These are phyloP conservation scores for Malurus splendens DNA, from an alignment of 2,797 vertebrate species.

Conservation along the genomic window DNA sequence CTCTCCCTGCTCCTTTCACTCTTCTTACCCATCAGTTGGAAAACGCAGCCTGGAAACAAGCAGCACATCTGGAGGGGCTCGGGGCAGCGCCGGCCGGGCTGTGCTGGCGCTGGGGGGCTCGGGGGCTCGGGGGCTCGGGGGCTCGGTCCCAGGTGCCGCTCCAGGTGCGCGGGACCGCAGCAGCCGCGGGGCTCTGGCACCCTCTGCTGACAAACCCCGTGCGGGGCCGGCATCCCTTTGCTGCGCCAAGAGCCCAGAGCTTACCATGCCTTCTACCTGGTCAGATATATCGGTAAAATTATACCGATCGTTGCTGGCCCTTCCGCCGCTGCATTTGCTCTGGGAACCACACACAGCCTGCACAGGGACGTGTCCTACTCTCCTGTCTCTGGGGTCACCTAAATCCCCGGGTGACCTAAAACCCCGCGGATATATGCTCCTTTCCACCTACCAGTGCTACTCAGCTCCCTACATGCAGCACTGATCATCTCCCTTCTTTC, in stretches of 20 bases:
- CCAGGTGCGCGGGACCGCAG: neutral
- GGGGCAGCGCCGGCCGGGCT: neutral
- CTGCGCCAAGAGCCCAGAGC: neutral
- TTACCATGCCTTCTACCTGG: neutral
- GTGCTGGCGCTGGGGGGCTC: neutral
- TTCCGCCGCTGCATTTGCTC: neutral
- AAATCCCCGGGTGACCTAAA: neutral
- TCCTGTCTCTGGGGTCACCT: neutral
- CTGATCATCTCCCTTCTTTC: neutral
- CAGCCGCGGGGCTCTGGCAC: slow-evolving; percentile 46
- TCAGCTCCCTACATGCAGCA: neutral
- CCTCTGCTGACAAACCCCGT: slow-evolving; percentile 45
- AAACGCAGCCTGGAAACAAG: neutral
- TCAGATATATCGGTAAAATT: neutral
- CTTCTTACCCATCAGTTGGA: neutral
- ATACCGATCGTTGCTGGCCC: neutral
- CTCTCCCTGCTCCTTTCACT: neutral
- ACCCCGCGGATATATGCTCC: neutral
- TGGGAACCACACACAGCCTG: accelerated
- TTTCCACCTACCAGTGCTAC: neutral
- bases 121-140: no score
- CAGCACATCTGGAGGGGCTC: accelerated
- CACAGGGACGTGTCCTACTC: no score
- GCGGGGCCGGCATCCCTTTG: neutral
- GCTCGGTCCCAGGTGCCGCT: no score